Percentiles rank a stretch among this genome's conserved stretches.
These are phyloP conservation scores for Hemibagrus guttatus DNA, from an alignment of 2,797 vertebrate species.

Conservation along the genomic window DNA sequence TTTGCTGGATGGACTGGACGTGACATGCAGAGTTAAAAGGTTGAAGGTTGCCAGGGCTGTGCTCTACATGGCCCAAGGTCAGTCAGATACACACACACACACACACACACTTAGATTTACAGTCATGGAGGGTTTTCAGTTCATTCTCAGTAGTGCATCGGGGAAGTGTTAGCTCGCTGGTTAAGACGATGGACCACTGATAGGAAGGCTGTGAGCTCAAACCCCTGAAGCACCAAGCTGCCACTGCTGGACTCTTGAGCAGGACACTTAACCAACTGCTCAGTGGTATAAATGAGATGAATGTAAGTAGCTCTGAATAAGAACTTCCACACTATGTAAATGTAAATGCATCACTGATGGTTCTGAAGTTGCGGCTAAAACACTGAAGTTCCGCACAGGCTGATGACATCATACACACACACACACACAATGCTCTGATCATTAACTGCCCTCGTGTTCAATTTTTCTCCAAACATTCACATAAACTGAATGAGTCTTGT, in stretches of 20 bases:
- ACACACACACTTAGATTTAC: background rate
- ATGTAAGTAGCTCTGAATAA: too few relatives aligned
- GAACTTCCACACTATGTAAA: too few relatives aligned
- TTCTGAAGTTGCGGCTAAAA: background rate
- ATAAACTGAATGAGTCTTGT: too few relatives aligned
- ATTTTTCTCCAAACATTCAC: too few relatives aligned
- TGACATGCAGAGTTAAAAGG: slow-evolving; percentile 88
- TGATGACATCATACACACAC: background rate
- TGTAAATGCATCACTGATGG: background rate
- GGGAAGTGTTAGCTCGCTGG: too few relatives aligned
- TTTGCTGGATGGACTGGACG: slow-evolving; percentile 90
- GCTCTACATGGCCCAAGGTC: slow-evolving; percentile 96
- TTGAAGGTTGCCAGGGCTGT: slow-evolving; percentile 90
- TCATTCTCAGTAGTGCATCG: background rate
- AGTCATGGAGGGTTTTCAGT: background rate
- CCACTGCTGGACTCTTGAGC: too few relatives aligned
- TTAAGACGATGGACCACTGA: too few relatives aligned
- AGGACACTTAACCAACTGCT: too few relatives aligned
- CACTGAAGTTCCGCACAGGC: background rate
- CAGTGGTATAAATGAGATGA: too few relatives aligned
- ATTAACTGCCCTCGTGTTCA: background rate
- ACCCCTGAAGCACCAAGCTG: too few relatives aligned
- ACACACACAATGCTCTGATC: background rate
- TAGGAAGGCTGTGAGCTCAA: too few relatives aligned
- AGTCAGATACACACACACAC: background rate